Conservation (phyloP, 2,113 vertebrate species). For the Neolamprologus kungweensis region DNA sequence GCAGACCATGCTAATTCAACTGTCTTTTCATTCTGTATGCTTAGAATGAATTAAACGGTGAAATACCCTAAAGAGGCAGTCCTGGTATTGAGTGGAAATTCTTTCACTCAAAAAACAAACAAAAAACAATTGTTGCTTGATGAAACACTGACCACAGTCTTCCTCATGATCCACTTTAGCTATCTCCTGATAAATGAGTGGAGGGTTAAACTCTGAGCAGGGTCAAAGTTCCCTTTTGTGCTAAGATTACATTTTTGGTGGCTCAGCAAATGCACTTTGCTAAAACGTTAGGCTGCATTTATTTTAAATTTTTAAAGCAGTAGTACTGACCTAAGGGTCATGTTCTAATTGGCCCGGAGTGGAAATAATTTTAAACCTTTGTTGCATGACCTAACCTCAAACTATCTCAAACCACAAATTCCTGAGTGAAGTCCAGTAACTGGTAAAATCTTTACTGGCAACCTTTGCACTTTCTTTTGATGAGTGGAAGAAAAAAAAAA, state of each 20-base stretch:
- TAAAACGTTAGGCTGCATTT: neutral
- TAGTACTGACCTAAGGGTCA: neutral
- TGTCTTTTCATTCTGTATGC: neutral
- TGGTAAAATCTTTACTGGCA: neutral
- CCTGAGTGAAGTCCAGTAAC: conserved; percentile 30
- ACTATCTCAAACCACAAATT: conserved; percentile 6
- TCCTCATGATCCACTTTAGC: neutral
- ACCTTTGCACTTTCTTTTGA: conserved; percentile 23
- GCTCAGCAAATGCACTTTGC: neutral
- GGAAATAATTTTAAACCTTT: neutral
- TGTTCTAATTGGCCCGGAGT: neutral
- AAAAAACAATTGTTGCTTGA: neutral
- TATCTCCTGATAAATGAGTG: conserved; percentile 28
- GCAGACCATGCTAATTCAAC: neutral
- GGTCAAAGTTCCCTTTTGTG: conserved; percentile 54
- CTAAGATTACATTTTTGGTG: conserved; percentile 10
- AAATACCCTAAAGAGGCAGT: neutral
- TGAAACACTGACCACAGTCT: neutral
- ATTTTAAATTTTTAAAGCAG: neutral
- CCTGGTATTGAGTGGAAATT: neutral
- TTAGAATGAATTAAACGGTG: neutral
- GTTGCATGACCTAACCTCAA: neutral
- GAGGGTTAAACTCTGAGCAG: neutral
- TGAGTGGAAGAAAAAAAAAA: neutral
- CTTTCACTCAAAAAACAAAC: neutral